A percentile compares a stretch with the other conserved stretches of the same genome.
Conservation (phyloP, 2,797 vertebrate genomes). For the Cyclura pinguis region DNA sequence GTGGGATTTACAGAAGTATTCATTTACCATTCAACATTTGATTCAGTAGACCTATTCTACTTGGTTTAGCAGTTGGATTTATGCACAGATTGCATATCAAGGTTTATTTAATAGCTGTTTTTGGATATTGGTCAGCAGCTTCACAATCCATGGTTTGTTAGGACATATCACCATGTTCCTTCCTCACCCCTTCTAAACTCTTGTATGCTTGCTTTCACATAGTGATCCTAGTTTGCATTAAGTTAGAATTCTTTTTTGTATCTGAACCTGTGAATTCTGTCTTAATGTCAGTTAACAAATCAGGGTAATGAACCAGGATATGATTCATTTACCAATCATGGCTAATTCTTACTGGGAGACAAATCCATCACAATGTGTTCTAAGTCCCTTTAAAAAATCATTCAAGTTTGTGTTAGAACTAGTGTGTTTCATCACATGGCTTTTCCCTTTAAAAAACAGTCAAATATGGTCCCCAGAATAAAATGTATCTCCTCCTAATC, state of each 20-base stretch:
- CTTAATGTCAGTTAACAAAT: not conserved
- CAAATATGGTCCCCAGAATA: not conserved
- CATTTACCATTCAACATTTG: no score
- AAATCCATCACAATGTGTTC: not conserved
- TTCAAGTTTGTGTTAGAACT: not conserved
- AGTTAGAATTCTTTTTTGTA: not conserved
- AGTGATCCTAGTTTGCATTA: not conserved
- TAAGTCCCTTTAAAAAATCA: not conserved
- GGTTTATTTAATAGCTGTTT: not conserved
- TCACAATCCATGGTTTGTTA: not conserved
- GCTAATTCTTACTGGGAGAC: not conserved
- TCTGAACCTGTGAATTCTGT: not conserved
- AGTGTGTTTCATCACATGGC: not conserved
- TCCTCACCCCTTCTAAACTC: not conserved
- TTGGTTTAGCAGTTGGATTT: no score
- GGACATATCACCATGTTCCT: not conserved
- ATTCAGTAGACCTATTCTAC: no score
- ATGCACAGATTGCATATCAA: not conserved
- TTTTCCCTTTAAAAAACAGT: not conserved
- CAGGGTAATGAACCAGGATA: not conserved
- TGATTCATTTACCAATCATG: not conserved
- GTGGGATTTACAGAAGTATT: no score
- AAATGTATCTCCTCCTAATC: not conserved
- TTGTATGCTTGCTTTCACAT: not conserved
- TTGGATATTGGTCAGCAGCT: not conserved